These are phyloP conservation scores for Salvelinus alpinus DNA, from an alignment of 2,113 vertebrate species.

Conservation along the genomic window DNA sequence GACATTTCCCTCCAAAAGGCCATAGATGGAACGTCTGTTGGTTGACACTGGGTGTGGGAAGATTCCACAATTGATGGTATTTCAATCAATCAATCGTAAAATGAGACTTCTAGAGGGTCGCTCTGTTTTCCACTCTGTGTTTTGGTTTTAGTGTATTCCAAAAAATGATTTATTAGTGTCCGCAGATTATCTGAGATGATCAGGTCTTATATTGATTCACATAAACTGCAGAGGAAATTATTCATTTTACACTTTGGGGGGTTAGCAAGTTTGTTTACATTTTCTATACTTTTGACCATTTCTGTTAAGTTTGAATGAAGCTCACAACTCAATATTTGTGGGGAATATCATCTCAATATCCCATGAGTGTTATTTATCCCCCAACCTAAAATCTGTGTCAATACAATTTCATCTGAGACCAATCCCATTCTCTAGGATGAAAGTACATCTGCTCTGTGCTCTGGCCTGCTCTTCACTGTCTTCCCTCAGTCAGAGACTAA, in stretches of 20 bases:
- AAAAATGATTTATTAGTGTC: neutral
- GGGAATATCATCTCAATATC: too few species aligned
- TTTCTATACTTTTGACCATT: neutral
- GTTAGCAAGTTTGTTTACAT: too few species aligned
- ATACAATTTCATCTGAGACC: slow-evolving; percentile 16
- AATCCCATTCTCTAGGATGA: neutral
- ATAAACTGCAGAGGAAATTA: too few species aligned
- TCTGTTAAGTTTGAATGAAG: neutral
- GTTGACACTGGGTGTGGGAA: slow-evolving; percentile 30
- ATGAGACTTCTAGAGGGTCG: slow-evolving; percentile 19
- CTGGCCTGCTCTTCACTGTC: neutral
- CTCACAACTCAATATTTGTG: too few species aligned
- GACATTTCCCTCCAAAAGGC: slow-evolving; percentile 72
- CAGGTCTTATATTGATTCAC: too few species aligned
- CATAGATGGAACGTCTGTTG: slow-evolving; percentile 62
- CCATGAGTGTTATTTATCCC: too few species aligned
- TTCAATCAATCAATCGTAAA: neutral
- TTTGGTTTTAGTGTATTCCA: neutral
- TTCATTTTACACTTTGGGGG: too few species aligned
- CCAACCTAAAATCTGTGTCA: slow-evolving; percentile 24
- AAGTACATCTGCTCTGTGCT: slow-evolving; percentile 16
- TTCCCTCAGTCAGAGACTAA: too few species aligned
- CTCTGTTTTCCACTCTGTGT: slow-evolving; percentile 10
- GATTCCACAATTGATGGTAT: slow-evolving; percentile 22
- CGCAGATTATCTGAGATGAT: too few species aligned